Evolutionary conservation across 2,113 vertebrate species (phyloP), one percentile per base, ranked within the genome.

Genomic region (Boleophthalmus pectinirostris): DNA sequence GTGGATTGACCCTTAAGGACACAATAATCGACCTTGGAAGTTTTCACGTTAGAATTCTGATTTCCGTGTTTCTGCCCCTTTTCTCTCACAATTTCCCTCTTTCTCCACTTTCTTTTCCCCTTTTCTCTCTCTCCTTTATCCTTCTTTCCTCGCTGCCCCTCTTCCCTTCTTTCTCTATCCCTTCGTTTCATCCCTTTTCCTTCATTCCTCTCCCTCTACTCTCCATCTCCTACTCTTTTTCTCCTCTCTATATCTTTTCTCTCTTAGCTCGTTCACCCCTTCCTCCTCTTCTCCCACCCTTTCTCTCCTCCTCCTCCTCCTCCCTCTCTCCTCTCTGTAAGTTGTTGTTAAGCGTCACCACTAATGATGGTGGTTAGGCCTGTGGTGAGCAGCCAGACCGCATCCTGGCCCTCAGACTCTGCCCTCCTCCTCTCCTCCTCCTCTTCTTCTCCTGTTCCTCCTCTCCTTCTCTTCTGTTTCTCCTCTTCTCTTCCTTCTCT

Each of bases 321-420:
- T 54, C 45, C 43, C 9, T 29, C 20, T 33, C 74, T 75, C 64
- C 51, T 3, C 78, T 66, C 60, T 43, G 68, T 68, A 51, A 81
- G 73, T 82, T 85, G 84, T 82, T 78, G 82, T 87, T 87, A 84
- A 85, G 69, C 71, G 83, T 72, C 65, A 68, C 89, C 87, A 81
- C 84, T 87, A 88, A 90, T 85, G 66, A 49, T 66, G 75, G 53
- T 74, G 87, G 89, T 85, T 73, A 75, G 72, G 77, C 70, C 78
- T 80, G 89, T 74, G 89, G 85, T 85, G 3, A 21, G 4, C 74
- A 78, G 69, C 56, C 53, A 90, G 75, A 78, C 81, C 77, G 5
- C 61, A 63, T 80, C 74, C 57, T 70, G 82, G 72, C 80, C 79
- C 85, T 80, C 81, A 78, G 15, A 71, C 29, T 64, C 47, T n/a